A percentile compares a stretch with the other conserved stretches of the same genome.
These are phyloP conservation scores for Clarias batrachus DNA, from an alignment of 2,113 vertebrate genomes.

Conservation along the genomic window DNA sequence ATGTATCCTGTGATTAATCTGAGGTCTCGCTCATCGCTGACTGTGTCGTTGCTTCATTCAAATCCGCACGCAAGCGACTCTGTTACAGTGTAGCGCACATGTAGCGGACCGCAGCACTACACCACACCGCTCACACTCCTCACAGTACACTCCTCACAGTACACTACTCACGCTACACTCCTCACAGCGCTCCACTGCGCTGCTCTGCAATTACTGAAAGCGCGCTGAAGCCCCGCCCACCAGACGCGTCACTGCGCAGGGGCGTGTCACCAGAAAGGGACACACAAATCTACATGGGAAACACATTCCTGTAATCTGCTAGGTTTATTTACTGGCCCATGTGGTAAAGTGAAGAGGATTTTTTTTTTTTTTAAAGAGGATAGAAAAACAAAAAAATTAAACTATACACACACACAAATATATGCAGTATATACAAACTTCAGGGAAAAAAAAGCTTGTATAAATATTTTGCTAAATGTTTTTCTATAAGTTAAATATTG, in stretches of 20 bases:
- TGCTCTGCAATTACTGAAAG: not conserved
- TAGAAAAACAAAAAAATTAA: too few relatives aligned
- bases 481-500: too few relatives aligned
- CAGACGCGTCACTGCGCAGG: not conserved
- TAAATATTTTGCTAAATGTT: too few relatives aligned
- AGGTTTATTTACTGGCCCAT: not conserved
- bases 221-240: constrained; percentile 23
- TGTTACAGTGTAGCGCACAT: not conserved
- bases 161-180: not conserved
- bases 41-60: not conserved
- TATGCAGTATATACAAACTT: too few relatives aligned
- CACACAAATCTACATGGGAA: not conserved
- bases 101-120: not conserved
- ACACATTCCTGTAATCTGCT: not conserved
- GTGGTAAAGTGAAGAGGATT: not conserved
- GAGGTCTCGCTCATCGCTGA: not conserved
- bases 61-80: not conserved
- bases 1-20: not conserved
- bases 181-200: not conserved
- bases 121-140: not conserved
- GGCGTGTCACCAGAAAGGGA: not conserved
- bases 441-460: too few relatives aligned
- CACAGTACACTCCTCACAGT: too few relatives aligned
- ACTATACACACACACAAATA: too few relatives aligned
- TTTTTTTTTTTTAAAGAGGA: too few relatives aligned